Evolutionary conservation across 2,113 vertebrate genomes (phyloP).

Genomic region (Oncorhynchus gorbuscha): DNA sequence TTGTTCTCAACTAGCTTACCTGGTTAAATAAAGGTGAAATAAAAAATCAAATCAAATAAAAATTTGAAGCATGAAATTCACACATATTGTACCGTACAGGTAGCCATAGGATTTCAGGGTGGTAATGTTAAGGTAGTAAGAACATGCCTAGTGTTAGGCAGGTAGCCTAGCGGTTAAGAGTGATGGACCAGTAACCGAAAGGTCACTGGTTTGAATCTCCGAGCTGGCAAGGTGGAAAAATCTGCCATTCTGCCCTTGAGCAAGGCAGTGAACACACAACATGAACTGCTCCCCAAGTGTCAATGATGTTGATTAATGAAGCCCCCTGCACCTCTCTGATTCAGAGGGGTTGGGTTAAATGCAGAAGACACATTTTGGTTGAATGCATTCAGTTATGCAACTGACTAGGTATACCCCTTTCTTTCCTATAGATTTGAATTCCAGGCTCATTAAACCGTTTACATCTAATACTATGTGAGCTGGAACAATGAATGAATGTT

Average conservation of each 20-base stretch:
- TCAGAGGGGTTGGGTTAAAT: too few relatives aligned
- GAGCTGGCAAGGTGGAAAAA: conserved; percentile 26
- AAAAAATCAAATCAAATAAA: too few relatives aligned
- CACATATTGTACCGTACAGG: not conserved
- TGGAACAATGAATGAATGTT: conserved; percentile 36
- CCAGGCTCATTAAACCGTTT: conserved; percentile 47
- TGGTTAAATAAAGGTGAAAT: too few relatives aligned
- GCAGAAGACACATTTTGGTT: conserved; percentile 42
- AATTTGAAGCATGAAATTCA: conserved; percentile 34
- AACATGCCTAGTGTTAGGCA: conserved; percentile 2
- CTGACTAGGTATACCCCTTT: conserved; percentile 22
- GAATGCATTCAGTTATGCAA: conserved; percentile 34
- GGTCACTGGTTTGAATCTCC: not conserved
- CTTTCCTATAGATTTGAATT: conserved; percentile 39
- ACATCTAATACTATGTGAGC: conserved; percentile 17
- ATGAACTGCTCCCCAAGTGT: too few relatives aligned
- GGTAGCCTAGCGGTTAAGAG: too few relatives aligned
- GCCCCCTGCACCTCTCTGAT: too few relatives aligned
- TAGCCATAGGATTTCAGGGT: conserved; percentile 20
- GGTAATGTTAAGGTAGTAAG: not conserved
- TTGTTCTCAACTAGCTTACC: too few relatives aligned
- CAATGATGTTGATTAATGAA: too few relatives aligned
- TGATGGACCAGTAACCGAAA: too few relatives aligned
- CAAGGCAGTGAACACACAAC: too few relatives aligned
- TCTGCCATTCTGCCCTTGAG: not conserved